Evolutionary conservation across 2,888 invertebrate genomes (phyloP), one percentile per base, ranked within the genome.

Genomic region (Perdita meconis): DNA sequence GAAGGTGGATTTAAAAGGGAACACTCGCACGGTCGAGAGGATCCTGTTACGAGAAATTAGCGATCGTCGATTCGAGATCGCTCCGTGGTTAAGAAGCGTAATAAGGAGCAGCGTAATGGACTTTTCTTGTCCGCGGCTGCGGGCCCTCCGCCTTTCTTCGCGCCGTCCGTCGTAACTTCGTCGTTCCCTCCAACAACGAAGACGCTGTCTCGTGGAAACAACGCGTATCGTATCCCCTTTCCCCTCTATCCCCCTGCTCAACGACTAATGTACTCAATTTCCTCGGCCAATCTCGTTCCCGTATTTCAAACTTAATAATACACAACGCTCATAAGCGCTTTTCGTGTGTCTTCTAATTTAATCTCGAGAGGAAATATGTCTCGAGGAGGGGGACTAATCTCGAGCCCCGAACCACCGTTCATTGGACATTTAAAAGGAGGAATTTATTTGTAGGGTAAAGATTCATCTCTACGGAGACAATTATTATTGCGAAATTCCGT

Each of bases 61-160:
- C 30, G 42, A 63, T 61, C 51, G 44, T 38, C 63, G 75, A 50
- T 36, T 42, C 38, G 4, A 24, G 74, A 73, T 73, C 24, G 51
- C 36, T 38, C 16, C 13, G 4, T 12, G 10, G 26, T 47, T 13
- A 47, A 65, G 59, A 51, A 34, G 26, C 4, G 19, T 16, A 53
- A 38, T 47, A 61, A 63, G 63, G 13, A 30, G 50, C 47, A 19
- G 24, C 44, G 51, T 76, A 78, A 78, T 78, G 78, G 76, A 76
- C 42, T 78, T 76, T 76, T 61, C 76, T 76, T 70, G 78, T 76
- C 40, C 69, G 30, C 51, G 13, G 55, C 19, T 10, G 24, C 34
- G 24, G 55, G 19, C 42, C 47, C 34, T 40, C 51, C 34, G 26
- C 50, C 50, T 71, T 12, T n/a, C 56, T 22, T 24, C 16, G 55